Evolutionary conservation across 2,888 invertebrate species (phyloP).

Genomic region (Onchidella celtica): DNA sequence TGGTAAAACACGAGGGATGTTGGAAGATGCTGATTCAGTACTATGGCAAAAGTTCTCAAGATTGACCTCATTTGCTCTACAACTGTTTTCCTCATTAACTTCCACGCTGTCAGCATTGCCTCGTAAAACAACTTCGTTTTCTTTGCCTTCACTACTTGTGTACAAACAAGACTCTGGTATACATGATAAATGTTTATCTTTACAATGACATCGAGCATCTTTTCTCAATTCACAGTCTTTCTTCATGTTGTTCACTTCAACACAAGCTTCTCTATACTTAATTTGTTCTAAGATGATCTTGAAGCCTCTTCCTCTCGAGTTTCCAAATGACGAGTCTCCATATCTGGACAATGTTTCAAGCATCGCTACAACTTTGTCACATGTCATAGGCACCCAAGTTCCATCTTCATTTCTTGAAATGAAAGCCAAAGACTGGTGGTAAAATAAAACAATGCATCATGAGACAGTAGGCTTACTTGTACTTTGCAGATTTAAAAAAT

Average conservation of each 20-base stretch:
- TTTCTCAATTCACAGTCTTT: not conserved
- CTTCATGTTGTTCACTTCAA: not conserved
- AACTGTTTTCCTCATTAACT: not conserved
- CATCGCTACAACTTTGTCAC: slow-evolving; percentile 20
- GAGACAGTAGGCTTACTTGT: too few relatives aligned
- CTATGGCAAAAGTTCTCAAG: not conserved
- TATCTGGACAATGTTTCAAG: slow-evolving; percentile 35
- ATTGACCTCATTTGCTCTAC: not conserved
- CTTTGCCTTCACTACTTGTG: not conserved
- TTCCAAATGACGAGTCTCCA: slow-evolving; percentile 11
- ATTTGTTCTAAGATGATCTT: slow-evolving; percentile 39
- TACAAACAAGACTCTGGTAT: not conserved
- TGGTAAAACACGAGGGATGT: not conserved
- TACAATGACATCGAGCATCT: too few relatives aligned
- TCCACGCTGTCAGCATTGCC: not conserved
- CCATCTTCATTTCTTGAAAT: slow-evolving; percentile 4
- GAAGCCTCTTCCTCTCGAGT: slow-evolving; percentile 34
- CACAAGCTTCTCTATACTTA: not conserved
- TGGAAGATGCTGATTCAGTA: not conserved
- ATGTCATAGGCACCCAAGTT: slow-evolving; percentile 19
- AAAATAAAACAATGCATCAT: too few relatives aligned
- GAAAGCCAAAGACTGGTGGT: slow-evolving; percentile 19
- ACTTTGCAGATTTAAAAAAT: too few relatives aligned
- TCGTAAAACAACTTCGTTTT: not conserved
- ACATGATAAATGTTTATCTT: too few relatives aligned